These are phyloP conservation scores for Cryptocephalus primarius DNA, from an alignment of 2,888 invertebrate species.

Conservation along the genomic window DNA sequence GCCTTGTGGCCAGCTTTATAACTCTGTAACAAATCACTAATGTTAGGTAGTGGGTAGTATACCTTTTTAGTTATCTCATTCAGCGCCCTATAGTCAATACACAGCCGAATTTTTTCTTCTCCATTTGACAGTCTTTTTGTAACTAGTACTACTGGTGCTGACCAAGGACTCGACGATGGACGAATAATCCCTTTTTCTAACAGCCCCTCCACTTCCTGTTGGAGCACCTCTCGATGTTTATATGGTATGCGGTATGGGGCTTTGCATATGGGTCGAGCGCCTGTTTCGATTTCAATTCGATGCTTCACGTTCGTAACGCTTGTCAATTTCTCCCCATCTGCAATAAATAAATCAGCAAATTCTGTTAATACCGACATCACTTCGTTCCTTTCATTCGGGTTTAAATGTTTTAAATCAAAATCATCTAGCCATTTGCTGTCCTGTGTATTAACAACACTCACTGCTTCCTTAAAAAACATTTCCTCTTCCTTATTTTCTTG, in stretches of 20 bases:
- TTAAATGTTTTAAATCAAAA: too few relatives aligned
- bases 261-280: too few relatives aligned
- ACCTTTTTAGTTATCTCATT: slow-evolving; percentile 4
- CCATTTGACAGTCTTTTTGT: slow-evolving; percentile 6
- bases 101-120: slow-evolving; percentile 8
- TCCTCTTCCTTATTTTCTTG: too few relatives aligned
- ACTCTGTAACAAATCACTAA: slow-evolving; percentile 2
- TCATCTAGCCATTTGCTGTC: too few relatives aligned
- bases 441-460: too few relatives aligned
- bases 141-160: too few relatives aligned
- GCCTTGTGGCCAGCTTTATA: slow-evolving; percentile 5
- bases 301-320: background rate
- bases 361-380: too few relatives aligned
- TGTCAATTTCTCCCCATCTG: background rate
- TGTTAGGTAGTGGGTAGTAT: slow-evolving; percentile 7
- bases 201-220: slow-evolving; percentile 5
- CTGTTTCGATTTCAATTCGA: too few relatives aligned
- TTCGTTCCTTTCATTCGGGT: too few relatives aligned
- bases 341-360: background rate
- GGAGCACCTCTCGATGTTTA: slow-evolving; percentile 3
- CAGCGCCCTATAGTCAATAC: slow-evolving; percentile 7
- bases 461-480: too few relatives aligned
- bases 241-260: slow-evolving; percentile 6
- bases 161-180: slow-evolving; percentile 8
- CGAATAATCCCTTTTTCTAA: slow-evolving; percentile 2